Evolutionary conservation across 53 echinoderm and acorn worm genomes (phyloP), one percentile per base, ranked within the genome.

Genomic region (Mesocentrotus franciscanus): DNA sequence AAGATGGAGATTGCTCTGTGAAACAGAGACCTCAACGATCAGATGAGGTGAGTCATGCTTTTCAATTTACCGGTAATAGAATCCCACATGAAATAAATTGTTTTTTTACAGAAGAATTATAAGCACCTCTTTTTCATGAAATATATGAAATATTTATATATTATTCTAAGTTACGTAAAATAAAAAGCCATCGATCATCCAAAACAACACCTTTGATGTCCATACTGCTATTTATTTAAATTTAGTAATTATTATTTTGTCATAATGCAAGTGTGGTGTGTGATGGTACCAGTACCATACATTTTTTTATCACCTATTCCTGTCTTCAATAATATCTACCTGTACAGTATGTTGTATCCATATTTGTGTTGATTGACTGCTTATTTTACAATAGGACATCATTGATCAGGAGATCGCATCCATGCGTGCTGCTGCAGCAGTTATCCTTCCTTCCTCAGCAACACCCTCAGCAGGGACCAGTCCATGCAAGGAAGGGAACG

Each of bases 391-490:
- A 10, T 16, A 90, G 76, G 98, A 97, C 75, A 78, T 96, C 26
- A 96, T 98, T 95, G 97, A 98, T 61, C 55, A 91, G 24, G 98
- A 98, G 96, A 98, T 98, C 57, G 95, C 97, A 83, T 97, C 96
- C 71, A 96, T 98, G 22, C 95, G 97, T 56, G 96, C 98, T 49
- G 98, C 98, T 33, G 96, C 96, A 57, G 94, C 97, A 17, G 98
- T 96, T 94, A 92, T 97, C 83, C 95, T 71, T 66, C 95, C 96
- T 4, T 85, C 96, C 16, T 9, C 66, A 27, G 75, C 84, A 16
- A 49, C 94, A 94, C 24, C 62, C 27, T 12, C 76, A 13, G 15
- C 94, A 33, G 60, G 13, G 87, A 92, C 35, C 92, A 62, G 33
- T 78, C 62, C 42, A 49, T 39, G 39, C 71, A 81, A 24, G 83